Percentiles rank a stretch among this genome's conserved stretches.
These are phyloP conservation scores for Smittia aterrima DNA, from an alignment of 2,888 invertebrate species.

Conservation along the genomic window DNA sequence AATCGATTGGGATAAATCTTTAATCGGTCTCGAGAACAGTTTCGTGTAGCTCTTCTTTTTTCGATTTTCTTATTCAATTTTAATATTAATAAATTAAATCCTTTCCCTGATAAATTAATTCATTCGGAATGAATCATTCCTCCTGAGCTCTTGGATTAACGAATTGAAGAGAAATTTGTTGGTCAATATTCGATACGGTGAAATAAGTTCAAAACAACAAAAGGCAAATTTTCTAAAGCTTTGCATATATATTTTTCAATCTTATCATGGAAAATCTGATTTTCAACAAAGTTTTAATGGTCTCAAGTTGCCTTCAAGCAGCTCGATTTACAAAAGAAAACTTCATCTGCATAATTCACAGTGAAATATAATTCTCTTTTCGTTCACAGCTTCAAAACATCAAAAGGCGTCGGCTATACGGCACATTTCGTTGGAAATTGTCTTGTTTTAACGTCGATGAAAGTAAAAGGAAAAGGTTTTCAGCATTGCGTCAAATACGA, in stretches of 20 bases:
- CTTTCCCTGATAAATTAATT: neutral
- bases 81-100: neutral
- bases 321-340: too few relatives aligned
- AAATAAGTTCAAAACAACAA: too few relatives aligned
- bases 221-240: too few relatives aligned
- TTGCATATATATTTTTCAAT: too few relatives aligned
- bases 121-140: too few relatives aligned
- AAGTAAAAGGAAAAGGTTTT: conserved; percentile 97
- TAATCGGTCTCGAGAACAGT: neutral
- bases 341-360: neutral
- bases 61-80: neutral
- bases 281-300: too few relatives aligned
- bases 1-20: conserved; percentile 15
- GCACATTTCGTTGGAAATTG: conserved; percentile 99
- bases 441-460: conserved; percentile 97
- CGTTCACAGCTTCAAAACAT: conserved; percentile 90
- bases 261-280: too few relatives aligned
- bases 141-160: neutral
- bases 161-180: too few relatives aligned
- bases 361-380: neutral
- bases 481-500: conserved; percentile 99
- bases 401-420: conserved; percentile 98
- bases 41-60: neutral
- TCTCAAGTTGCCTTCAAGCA: too few relatives aligned
- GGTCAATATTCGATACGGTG: too few relatives aligned